Evolutionary conservation across 2,797 vertebrate genomes (phyloP), one percentile per base, ranked within the genome.

Genomic region (Buceros bicornis): DNA sequence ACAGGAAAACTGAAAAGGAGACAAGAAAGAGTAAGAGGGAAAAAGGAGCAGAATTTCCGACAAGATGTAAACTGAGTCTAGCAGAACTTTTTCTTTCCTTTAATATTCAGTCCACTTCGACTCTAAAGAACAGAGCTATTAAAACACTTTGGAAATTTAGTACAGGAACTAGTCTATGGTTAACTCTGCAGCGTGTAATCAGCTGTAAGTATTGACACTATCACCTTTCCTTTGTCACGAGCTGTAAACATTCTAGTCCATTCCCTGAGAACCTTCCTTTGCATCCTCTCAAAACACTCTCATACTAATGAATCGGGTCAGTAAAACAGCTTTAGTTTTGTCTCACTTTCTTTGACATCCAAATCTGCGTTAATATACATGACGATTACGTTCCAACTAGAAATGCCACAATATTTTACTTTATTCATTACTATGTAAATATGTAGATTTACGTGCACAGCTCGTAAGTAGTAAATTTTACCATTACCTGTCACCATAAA

Each of bases 331-430:
- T 86, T 95, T 94, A 93, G 85, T 94, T 92, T 95, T 95, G 87
- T 66, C 64, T 90, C 69, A 35, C 11, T 72, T 50, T 72, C 83
- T 90, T 54, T 40, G 56, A 84, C 90, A 93, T 53, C 17, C 70
- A 93, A 29, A 95, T 89, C 80, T 74, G 43, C 76, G 70, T 82
- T 95, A 89, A 85, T 82, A 85, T 66, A 88, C 56, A 92, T 64
- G 58, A 87, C 91, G 82, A 94, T 95, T 95, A 87, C 20, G 33
- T 87, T 95, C 60, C 65, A 95, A 91, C 81, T 79, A 77, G 71
- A 91, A 92, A 91, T 81, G 80, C 80, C 76, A 95, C 74, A 91
- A 91, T 94, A 95, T 94, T 95, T 95, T 79, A 87, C 85, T 86
- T 82, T 37, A 81, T 86, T 88, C 77, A 84, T 82, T 93, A 83